A percentile compares a stretch with the other conserved stretches of the same genome.
phyloP scores from a whole-genome alignment of 2,113 vertebrate species.

The Brachyistius frenatus region DNA sequence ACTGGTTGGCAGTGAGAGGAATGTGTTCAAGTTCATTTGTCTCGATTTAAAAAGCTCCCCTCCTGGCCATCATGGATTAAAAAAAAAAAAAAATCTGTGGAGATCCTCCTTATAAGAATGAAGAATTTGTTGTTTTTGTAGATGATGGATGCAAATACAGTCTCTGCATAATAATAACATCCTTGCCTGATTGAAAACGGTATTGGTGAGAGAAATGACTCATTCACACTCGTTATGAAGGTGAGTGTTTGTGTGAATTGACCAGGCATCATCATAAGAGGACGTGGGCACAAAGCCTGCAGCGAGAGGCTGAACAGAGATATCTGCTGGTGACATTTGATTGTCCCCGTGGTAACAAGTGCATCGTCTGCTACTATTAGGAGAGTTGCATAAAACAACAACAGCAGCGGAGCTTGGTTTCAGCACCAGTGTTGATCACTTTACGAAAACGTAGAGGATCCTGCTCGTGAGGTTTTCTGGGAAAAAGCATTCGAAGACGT shows the following conservation, averaged over 20 bases:
- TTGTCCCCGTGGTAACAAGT: slow-evolving; percentile 66
- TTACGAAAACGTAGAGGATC: slow-evolving; percentile 3
- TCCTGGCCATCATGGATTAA: too few species aligned
- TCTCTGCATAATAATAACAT: neutral
- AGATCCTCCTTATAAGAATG: too few species aligned
- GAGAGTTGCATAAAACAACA: neutral
- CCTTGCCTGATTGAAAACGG: neutral
- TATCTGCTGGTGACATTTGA: slow-evolving; percentile 44
- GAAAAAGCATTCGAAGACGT: neutral
- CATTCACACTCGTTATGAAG: neutral
- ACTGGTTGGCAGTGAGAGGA: too few species aligned
- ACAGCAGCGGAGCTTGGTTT: slow-evolving; percentile 7
- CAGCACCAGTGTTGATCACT: slow-evolving; percentile 5
- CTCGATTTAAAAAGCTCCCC: too few species aligned
- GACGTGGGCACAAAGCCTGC: slow-evolving; percentile 20
- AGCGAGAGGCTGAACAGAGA: slow-evolving; percentile 5
- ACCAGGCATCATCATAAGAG: neutral
- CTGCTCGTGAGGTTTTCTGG: neutral
- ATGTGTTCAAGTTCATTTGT: too few species aligned
- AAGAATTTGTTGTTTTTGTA: neutral
- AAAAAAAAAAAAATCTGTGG: too few species aligned
- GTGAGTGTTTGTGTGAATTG: slow-evolving; percentile 28
- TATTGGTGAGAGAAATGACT: neutral
- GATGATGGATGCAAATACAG: neutral
- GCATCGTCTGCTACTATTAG: slow-evolving; percentile 46